Conservation (phyloP, 2,888 invertebrate species). For the Polymixis flavicincta region DNA sequence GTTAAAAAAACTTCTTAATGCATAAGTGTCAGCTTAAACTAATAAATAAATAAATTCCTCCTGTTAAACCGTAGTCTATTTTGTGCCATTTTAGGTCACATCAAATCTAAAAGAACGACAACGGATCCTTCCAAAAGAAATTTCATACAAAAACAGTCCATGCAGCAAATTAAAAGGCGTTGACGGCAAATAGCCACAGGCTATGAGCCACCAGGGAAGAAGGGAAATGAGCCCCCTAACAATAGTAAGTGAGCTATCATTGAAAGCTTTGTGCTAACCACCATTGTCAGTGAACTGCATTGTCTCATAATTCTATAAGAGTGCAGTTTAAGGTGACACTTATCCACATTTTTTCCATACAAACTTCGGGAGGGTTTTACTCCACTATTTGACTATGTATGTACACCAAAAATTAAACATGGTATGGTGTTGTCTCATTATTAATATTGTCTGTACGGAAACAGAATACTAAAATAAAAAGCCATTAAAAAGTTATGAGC, state of each 20-base stretch:
- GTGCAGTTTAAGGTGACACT: too few relatives aligned
- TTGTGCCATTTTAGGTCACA: background rate
- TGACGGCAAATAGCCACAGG: conserved; percentile 20
- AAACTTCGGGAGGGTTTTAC: too few relatives aligned
- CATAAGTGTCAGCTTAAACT: background rate
- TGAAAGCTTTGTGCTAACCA: background rate
- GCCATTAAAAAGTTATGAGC: too few relatives aligned
- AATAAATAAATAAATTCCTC: background rate
- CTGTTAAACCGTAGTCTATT: background rate
- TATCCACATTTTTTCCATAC: too few relatives aligned
- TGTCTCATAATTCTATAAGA: conserved; percentile 33
- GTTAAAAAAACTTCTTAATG: background rate
- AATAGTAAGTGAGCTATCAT: conserved; percentile 43
- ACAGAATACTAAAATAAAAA: too few relatives aligned
- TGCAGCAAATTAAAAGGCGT: conserved; percentile 13
- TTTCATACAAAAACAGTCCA: background rate
- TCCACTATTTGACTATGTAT: too few relatives aligned
- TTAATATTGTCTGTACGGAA: too few relatives aligned
- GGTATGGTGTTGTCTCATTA: too few relatives aligned
- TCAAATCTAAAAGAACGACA: background rate
- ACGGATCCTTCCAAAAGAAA: background rate
- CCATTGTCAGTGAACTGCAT: conserved; percentile 38
- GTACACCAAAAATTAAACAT: too few relatives aligned
- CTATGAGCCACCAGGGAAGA: conserved; percentile 27
- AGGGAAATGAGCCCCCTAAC: conserved; percentile 50